Conservation (phyloP, 2,797 vertebrate species). For the Sardinella longiceps region DNA sequence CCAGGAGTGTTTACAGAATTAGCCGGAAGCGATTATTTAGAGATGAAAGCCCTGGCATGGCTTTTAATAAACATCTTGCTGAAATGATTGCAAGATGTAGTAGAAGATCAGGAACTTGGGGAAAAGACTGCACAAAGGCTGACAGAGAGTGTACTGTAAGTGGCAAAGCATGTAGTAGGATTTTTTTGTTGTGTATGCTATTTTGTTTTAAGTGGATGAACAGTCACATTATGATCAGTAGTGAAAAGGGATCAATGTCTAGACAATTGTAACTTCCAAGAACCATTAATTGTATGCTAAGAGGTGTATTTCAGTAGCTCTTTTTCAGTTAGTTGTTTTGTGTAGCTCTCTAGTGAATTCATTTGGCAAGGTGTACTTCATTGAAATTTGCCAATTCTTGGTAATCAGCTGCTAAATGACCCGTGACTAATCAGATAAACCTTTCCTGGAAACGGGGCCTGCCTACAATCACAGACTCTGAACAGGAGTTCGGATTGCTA, state of each 20-base stretch:
- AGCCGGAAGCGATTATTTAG: slow-evolving; percentile 59
- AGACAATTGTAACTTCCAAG: background rate
- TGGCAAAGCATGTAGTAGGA: background rate
- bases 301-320: too few relatives aligned
- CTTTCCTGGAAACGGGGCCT: background rate
- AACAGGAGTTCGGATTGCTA: background rate
- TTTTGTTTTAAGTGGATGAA: background rate
- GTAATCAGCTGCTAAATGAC: background rate
- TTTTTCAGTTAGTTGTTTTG: too few relatives aligned
- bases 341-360: background rate
- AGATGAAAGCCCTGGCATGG: slow-evolving; percentile 66
- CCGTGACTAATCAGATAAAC: background rate
- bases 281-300: too few relatives aligned
- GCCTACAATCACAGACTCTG: background rate
- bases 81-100: slow-evolving; percentile 55
- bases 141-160: background rate
- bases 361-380: background rate
- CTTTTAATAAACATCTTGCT: slow-evolving; percentile 47
- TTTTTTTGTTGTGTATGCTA: background rate
- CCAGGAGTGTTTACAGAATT: slow-evolving; percentile 52
- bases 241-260: background rate
- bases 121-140: background rate
- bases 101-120: slow-evolving; percentile 39
- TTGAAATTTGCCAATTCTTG: background rate
- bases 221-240: background rate